phyloP scores from a whole-genome alignment of 2,113 vertebrate genomes.

The Oryzias curvinotus region DNA sequence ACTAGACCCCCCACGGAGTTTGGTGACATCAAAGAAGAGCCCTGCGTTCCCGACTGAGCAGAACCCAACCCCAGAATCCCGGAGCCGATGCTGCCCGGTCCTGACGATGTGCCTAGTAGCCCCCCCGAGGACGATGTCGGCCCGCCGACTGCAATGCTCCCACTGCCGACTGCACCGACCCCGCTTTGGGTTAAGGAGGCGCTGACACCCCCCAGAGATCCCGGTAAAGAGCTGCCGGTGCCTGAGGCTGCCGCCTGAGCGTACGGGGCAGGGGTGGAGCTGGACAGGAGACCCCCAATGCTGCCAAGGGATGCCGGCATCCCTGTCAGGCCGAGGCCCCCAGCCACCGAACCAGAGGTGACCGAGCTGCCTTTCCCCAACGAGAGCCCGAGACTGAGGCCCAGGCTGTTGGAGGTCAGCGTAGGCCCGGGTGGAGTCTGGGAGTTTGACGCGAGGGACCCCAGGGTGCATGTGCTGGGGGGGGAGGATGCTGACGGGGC shows the following conservation, averaged over 20 bases:
- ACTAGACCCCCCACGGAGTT: conserved; percentile 53
- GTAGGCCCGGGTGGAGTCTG: conserved; percentile 32
- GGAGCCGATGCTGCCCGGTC: conserved; percentile 22
- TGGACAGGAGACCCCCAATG: conserved; percentile 61
- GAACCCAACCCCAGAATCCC: conserved; percentile 64
- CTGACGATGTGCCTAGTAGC: conserved; percentile 56
- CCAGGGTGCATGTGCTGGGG: conserved; percentile 52
- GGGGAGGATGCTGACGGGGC: conserved; percentile 50
- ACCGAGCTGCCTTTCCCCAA: conserved; percentile 54
- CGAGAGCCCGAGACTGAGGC: conserved; percentile 63
- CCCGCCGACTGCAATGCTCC: conserved; percentile 58
- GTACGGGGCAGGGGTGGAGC: conserved; percentile 82
- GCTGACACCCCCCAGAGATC: conserved; percentile 46
- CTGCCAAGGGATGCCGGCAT: conserved; percentile 71
- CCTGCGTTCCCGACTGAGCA: conserved; percentile 47
- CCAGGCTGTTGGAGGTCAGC: conserved; percentile 63
- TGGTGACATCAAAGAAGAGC: conserved; percentile 45
- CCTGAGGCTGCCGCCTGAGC: conserved; percentile 81
- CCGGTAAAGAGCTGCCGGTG: conserved; percentile 44
- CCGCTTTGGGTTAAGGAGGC: conserved; percentile 32
- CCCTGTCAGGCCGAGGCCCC: conserved; percentile 69
- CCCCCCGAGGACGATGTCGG: conserved; percentile 52
- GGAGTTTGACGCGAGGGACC: conserved; percentile 45
- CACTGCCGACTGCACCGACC: conserved; percentile 40
- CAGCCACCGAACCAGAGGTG: conserved; percentile 54